These are phyloP conservation scores for Polietes domitor DNA, from an alignment of 2,888 invertebrate genomes.

Conservation along the genomic window DNA sequence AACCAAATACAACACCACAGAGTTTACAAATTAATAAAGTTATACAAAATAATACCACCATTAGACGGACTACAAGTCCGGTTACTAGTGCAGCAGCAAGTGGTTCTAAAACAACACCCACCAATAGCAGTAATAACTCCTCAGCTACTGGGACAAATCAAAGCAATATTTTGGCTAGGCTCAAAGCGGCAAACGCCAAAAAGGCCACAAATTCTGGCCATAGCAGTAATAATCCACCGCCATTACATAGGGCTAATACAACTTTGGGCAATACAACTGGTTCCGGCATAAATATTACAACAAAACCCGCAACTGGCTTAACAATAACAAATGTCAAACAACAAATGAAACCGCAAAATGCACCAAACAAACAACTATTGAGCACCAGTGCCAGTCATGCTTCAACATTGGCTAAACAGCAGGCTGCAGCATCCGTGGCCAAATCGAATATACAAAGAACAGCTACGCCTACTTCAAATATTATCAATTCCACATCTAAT, in stretches of 20 bases:
- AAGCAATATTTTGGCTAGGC: constrained; percentile 46
- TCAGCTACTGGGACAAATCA: constrained; percentile 20
- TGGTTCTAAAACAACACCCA: constrained; percentile 2
- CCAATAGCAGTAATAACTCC: constrained; percentile 19
- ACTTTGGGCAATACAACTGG: neutral
- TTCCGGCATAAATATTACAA: constrained; percentile 29
- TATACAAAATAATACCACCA: constrained; percentile 47
- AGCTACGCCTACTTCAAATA: constrained; percentile 6
- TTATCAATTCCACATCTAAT: constrained; percentile 12
- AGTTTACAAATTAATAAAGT: constrained; percentile 60
- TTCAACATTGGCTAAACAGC: constrained; percentile 63
- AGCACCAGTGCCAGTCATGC: constrained; percentile 34
- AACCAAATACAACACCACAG: constrained; percentile 25
- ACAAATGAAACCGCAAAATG: constrained; percentile 35
- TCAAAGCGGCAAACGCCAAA: constrained; percentile 52
- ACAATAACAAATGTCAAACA: constrained; percentile 62
- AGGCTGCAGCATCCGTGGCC: constrained; percentile 60
- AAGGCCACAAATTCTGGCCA: constrained; percentile 23
- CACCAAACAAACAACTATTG: constrained; percentile 11
- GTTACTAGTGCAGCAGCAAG: neutral
- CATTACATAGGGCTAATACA: constrained; percentile 49
- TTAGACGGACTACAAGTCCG: constrained; percentile 54
- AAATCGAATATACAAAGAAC: constrained; percentile 57
- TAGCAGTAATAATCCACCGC: constrained; percentile 47
- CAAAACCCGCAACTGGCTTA: constrained; percentile 54